Evolutionary conservation across 2,797 vertebrate genomes (phyloP).

Genomic region (Caiman crocodilus): DNA sequence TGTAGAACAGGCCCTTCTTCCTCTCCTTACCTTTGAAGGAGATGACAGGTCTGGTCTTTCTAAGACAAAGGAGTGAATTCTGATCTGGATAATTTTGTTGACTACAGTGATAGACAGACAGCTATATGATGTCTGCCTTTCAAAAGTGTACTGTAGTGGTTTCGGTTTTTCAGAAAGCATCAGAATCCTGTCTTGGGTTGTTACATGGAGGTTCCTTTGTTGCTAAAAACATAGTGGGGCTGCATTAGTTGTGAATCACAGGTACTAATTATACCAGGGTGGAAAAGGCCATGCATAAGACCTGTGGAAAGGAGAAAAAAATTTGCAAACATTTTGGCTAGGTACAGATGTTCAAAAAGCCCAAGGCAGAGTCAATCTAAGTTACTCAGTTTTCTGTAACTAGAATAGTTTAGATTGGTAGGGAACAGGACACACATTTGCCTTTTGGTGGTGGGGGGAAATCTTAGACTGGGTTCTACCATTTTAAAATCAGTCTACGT

Average conservation of each 20-base stretch:
- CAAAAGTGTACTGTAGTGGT: accelerated
- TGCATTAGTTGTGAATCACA: background rate
- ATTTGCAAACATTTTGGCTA: background rate
- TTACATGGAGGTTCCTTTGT: background rate
- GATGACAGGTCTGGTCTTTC: background rate
- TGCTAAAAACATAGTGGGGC: background rate
- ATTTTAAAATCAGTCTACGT: too few relatives aligned
- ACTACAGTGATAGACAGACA: background rate
- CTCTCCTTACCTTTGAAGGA: background rate
- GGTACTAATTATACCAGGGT: background rate
- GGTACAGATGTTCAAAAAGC: too few relatives aligned
- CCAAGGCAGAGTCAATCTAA: too few relatives aligned
- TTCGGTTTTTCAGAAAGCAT: background rate
- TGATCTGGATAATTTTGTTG: background rate
- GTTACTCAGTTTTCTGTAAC: too few relatives aligned
- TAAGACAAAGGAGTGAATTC: background rate
- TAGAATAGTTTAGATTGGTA: too few relatives aligned
- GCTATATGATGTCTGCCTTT: background rate
- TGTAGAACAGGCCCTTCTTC: background rate
- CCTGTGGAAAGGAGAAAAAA: background rate
- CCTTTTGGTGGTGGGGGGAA: too few relatives aligned
- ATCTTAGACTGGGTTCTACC: too few relatives aligned
- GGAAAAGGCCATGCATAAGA: background rate
- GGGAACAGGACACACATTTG: too few relatives aligned
- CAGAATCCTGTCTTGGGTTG: background rate